A percentile compares a stretch with the other conserved stretches of the same genome.
Conservation (phyloP, 2,888 invertebrate genomes). For the Platynereis dumerilii region DNA sequence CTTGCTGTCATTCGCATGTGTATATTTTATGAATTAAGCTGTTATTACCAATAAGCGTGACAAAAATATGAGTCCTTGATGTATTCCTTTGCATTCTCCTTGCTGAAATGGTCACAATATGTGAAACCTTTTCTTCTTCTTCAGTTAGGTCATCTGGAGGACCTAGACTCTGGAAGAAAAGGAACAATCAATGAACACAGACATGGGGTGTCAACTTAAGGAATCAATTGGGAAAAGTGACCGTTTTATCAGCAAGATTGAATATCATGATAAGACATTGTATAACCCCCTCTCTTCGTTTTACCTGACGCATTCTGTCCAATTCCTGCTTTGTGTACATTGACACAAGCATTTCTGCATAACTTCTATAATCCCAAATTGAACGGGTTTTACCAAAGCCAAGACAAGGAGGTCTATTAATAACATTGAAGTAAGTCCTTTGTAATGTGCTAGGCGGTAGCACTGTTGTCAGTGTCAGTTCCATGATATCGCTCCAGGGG, state of each 20-base stretch:
- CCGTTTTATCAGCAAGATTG: no score
- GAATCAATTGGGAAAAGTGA: no score
- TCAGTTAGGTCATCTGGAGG: background rate
- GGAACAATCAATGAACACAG: no score
- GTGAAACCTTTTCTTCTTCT: constrained; percentile 19
- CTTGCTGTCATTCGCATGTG: background rate
- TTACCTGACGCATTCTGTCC: constrained; percentile 23
- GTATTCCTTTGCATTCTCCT: constrained; percentile 27
- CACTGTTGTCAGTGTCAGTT: constrained; percentile 36
- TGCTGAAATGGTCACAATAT: constrained; percentile 34
- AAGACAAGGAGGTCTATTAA: constrained; percentile 38
- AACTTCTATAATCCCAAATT: constrained; percentile 25
- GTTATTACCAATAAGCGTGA: constrained; percentile 36
- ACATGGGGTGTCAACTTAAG: no score
- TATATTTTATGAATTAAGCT: no score
- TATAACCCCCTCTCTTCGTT: no score
- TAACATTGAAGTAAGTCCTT: constrained; percentile 40
- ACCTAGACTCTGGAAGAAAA: background rate
- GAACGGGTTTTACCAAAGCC: constrained; percentile 24
- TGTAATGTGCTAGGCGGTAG: constrained; percentile 33
- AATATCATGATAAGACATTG: no score
- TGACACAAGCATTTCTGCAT: constrained; percentile 26
- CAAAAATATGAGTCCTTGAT: constrained; percentile 37
- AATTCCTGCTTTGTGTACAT: constrained; percentile 41
- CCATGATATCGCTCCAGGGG: constrained; percentile 37